These are phyloP conservation scores for Operophtera brumata DNA, from an alignment of 2,888 invertebrate genomes.

Conservation along the genomic window DNA sequence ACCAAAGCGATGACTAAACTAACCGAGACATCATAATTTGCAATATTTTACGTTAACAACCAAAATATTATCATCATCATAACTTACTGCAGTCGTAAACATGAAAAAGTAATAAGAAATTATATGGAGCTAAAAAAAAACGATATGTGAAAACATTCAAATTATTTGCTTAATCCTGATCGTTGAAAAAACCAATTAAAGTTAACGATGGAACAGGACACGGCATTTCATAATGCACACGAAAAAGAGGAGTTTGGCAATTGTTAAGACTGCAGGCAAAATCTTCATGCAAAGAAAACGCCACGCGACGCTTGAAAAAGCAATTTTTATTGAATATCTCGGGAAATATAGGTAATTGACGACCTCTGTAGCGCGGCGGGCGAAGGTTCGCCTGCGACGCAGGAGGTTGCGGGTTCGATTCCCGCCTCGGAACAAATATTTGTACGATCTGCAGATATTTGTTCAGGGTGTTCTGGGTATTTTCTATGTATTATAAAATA, in stretches of 20 bases:
- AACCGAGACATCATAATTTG: conserved; percentile 4
- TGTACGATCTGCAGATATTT: no score
- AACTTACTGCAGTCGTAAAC: conserved; percentile 1
- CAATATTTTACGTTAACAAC: conserved; percentile 6
- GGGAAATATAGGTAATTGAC: no score
- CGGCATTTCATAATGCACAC: neutral
- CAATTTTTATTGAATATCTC: no score
- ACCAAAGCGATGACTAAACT: conserved; percentile 3
- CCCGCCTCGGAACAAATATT: no score
- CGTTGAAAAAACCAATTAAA: conserved; percentile 28
- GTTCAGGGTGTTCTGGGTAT: no score
- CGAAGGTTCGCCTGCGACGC: no score
- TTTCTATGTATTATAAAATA: no score
- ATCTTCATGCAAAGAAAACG: no score
- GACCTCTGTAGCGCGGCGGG: no score
- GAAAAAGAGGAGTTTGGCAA: neutral
- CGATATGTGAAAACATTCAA: conserved; percentile 13
- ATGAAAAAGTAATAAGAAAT: conserved; percentile 7
- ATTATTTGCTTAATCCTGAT: conserved; percentile 28
- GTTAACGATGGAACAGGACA: conserved; percentile 24
- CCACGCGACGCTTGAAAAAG: no score
- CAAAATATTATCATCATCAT: conserved; percentile 14
- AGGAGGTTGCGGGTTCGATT: no score
- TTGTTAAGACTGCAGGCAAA: no score
- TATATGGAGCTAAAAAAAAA: conserved; percentile 1